Percentiles rank a stretch among this genome's conserved stretches.
Conservation (phyloP, 2,113 vertebrate species). For the Chitala chitala region DNA sequence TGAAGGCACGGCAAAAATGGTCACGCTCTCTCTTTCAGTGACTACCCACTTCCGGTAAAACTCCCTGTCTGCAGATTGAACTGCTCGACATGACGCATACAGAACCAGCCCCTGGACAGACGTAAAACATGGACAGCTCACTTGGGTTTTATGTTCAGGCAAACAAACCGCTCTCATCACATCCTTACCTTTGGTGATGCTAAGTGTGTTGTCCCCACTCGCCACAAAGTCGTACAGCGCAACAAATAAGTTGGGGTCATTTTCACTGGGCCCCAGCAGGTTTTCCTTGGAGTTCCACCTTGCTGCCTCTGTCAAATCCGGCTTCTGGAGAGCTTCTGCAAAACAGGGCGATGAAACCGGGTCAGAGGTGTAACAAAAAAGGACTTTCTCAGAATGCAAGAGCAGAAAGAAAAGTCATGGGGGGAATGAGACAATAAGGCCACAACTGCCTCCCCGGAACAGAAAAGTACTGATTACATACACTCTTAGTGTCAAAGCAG, state of each 20-base stretch:
- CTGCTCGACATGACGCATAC: background rate
- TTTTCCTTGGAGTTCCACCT: conserved; percentile 99
- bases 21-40: too few species aligned
- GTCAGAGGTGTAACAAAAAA: background rate
- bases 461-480: too few species aligned
- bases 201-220: conserved; percentile 96
- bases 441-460: too few species aligned
- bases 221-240: conserved; percentile 97
- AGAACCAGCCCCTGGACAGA: background rate
- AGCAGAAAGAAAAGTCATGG: background rate
- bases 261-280: conserved; percentile 90
- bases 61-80: background rate
- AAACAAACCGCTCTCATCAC: background rate
- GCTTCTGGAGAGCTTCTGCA: conserved; percentile 91
- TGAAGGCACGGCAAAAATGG: background rate
- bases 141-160: too few species aligned
- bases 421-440: too few species aligned
- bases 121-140: too few species aligned
- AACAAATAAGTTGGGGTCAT: conserved; percentile 97
- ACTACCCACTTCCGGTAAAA: too few species aligned
- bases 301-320: conserved; percentile 88
- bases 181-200: conserved; percentile 93
- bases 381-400: background rate
- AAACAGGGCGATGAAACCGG: background rate
- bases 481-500: too few species aligned